Percentiles rank a stretch among this genome's conserved stretches.
These are phyloP conservation scores for Arctopsyche grandis DNA, from an alignment of 1,140 invertebrate species.

Conservation along the genomic window DNA sequence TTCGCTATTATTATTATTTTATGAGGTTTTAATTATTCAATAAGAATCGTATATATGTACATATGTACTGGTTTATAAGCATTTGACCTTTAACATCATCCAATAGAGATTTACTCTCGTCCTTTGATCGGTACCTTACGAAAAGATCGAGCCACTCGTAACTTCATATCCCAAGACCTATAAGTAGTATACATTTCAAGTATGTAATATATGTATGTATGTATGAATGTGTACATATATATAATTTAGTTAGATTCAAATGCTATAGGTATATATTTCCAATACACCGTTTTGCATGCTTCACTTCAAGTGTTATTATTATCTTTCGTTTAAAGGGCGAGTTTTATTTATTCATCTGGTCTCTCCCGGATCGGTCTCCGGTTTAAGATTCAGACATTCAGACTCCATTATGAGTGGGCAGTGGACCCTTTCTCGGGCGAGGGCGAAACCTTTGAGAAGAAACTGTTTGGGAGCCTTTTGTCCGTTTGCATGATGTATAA, in stretches of 20 bases:
- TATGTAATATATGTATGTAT: neutral
- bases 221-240: neutral
- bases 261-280: too few relatives aligned
- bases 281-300: too few relatives aligned
- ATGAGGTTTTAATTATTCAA: too few relatives aligned
- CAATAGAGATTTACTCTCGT: too few relatives aligned
- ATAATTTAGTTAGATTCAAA: neutral
- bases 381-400: neutral
- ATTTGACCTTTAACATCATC: too few relatives aligned
- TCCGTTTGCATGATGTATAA: neutral
- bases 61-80: neutral
- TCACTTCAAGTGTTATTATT: neutral
- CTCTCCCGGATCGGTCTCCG: neutral
- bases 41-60: neutral
- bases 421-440: neutral
- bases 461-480: constrained; percentile 1
- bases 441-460: neutral
- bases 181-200: too few relatives aligned
- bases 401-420: constrained; percentile 1
- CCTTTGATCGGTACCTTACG: too few relatives aligned
- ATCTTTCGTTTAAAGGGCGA: neutral
- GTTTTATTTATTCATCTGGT: constrained; percentile 7
- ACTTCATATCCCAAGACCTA: too few relatives aligned
- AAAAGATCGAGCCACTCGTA: too few relatives aligned
- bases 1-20: too few relatives aligned